phyloP scores from a whole-genome alignment of 1,140 invertebrate species.

The Ridgeia piscesae region DNA sequence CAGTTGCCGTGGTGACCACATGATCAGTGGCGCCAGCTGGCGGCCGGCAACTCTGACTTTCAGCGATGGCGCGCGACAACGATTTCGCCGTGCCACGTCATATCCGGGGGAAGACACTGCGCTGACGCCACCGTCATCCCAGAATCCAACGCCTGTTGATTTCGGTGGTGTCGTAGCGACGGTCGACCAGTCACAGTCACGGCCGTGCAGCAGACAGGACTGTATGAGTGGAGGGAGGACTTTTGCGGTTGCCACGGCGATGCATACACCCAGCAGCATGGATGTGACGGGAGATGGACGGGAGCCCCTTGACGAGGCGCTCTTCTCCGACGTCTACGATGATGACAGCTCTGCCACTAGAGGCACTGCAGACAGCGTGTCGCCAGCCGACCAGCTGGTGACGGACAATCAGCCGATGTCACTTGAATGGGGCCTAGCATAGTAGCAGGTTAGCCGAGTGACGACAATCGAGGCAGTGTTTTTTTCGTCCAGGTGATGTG shows the following conservation, averaged over 20 bases:
- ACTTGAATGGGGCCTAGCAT: background rate
- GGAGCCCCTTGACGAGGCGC: background rate
- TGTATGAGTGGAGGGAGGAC: background rate
- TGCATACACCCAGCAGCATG: background rate
- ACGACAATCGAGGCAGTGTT: background rate
- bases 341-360: background rate
- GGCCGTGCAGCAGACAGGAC: background rate
- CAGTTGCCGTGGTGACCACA: slow-evolving; percentile 22
- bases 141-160: slow-evolving; percentile 14
- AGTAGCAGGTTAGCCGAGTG: background rate
- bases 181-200: background rate
- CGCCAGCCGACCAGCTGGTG: background rate
- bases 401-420: background rate
- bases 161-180: background rate
- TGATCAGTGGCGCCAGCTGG: slow-evolving; percentile 22
- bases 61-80: background rate
- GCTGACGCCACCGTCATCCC: background rate
- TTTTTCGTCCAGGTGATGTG: background rate
- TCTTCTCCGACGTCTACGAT: background rate
- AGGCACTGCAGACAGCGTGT: background rate
- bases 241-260: background rate
- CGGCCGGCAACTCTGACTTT: background rate
- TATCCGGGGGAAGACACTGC: background rate
- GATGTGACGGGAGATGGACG: background rate
- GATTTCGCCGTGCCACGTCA: background rate